Percentiles rank a stretch among this genome's conserved stretches.
Evolutionary conservation across 2,888 invertebrate genomes (phyloP).

Genomic region (Emmelina monodactyla): DNA sequence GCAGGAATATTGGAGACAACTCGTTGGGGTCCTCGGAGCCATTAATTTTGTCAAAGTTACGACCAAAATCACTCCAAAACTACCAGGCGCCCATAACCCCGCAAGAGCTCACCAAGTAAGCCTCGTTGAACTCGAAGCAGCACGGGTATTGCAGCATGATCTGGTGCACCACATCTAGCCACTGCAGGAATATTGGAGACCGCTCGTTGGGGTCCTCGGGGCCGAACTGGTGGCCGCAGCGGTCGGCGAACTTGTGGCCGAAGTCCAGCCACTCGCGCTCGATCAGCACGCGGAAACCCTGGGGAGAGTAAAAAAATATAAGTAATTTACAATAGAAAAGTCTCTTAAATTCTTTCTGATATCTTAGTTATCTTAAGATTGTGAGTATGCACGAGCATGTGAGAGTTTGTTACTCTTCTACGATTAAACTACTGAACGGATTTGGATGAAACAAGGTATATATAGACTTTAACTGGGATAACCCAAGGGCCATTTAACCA

Average conservation of each 20-base stretch:
- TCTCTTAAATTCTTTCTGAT: too few relatives aligned
- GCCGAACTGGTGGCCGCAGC: conserved; percentile 84
- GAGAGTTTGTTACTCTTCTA: too few relatives aligned
- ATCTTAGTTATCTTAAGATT: too few relatives aligned
- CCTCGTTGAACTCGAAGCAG: conserved; percentile 94
- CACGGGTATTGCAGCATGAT: conserved; percentile 87
- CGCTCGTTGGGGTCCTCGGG: conserved; percentile 92
- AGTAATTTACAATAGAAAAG: too few relatives aligned
- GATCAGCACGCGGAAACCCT: conserved; percentile 93
- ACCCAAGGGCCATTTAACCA: too few relatives aligned
- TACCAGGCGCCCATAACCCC: not conserved
- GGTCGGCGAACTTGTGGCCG: conserved; percentile 97
- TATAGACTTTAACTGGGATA: too few relatives aligned
- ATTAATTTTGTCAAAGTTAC: too few relatives aligned
- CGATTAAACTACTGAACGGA: too few relatives aligned
- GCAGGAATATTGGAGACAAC: conserved; percentile 95
- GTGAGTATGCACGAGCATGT: too few relatives aligned
- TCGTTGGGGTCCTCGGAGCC: conserved; percentile 91
- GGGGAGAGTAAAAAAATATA: too few relatives aligned
- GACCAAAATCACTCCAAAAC: too few relatives aligned
- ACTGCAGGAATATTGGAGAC: conserved; percentile 97
- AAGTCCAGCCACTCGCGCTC: conserved; percentile 98
- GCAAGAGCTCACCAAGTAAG: conserved; percentile 78
- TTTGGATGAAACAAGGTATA: too few relatives aligned
- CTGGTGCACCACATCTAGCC: conserved; percentile 97